Evolutionary conservation across 2,888 invertebrate species (phyloP).

Genomic region (Peribatodes rhomboidaria): DNA sequence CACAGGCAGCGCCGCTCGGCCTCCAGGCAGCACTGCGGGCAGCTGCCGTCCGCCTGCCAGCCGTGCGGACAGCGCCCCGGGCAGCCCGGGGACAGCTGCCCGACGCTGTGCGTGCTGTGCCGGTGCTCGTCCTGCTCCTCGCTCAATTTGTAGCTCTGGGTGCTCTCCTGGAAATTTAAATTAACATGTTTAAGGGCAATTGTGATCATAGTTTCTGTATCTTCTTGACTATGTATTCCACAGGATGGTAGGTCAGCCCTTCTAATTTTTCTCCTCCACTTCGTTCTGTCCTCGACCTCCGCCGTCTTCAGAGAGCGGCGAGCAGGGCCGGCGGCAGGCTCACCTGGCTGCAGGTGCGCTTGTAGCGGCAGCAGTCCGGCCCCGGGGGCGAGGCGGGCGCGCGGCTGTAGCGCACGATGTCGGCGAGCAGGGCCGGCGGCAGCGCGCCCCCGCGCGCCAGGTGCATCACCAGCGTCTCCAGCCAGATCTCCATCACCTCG

Average conservation of each 20-base stretch:
- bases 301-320: too few relatives aligned
- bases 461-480: constrained; percentile 92
- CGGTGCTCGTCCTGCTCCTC: constrained; percentile 1
- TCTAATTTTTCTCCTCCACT: too few relatives aligned
- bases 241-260: too few relatives aligned
- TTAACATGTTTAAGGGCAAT: too few relatives aligned
- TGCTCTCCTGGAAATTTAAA: constrained; percentile 21
- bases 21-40: constrained; percentile 6
- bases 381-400: constrained; percentile 46
- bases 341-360: constrained; percentile 30
- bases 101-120: constrained; percentile 3
- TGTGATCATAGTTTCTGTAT: too few relatives aligned
- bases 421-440: constrained; percentile 89
- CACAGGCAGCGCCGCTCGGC: constrained; percentile 25
- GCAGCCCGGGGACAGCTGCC: not conserved
- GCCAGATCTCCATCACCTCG: constrained; percentile 95
- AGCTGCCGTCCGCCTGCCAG: constrained; percentile 9
- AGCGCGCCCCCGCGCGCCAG: constrained; percentile 87
- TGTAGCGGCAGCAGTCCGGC: constrained; percentile 24
- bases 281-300: too few relatives aligned
- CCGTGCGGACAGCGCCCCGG: constrained; percentile 9
- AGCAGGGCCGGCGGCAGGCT: too few relatives aligned
- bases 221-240: too few relatives aligned
- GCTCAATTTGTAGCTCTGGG: constrained; percentile 14
- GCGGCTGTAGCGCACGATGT: constrained; percentile 90